Percentiles rank a stretch among this genome's conserved stretches.
phyloP scores from a whole-genome alignment of 2,888 invertebrate species.

The Xestobium rufovillosum region DNA sequence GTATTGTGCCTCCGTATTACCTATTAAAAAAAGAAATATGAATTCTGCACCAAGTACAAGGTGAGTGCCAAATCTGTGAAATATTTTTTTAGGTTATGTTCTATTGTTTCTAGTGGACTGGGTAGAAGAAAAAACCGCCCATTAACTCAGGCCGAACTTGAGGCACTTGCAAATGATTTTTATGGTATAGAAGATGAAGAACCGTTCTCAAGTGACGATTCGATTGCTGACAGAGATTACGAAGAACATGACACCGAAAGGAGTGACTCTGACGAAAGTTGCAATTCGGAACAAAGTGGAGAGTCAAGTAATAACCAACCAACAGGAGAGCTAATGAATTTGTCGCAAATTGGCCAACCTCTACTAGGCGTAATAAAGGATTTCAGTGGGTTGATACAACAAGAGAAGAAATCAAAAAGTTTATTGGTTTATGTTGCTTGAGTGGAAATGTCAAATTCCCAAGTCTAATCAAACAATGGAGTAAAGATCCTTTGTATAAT shows the following conservation, averaged over 20 bases:
- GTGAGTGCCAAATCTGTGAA: too few relatives aligned
- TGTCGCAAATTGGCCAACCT: constrained; percentile 1
- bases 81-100: constrained; percentile 7
- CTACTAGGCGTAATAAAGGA: constrained; percentile 1
- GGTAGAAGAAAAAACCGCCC: constrained; percentile 2
- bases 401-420: too few relatives aligned
- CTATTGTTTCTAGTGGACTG: constrained; percentile 4
- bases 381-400: constrained; percentile 4
- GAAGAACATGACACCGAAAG: not conserved
- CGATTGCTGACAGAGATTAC: not conserved
- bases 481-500: too few relatives aligned
- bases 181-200: constrained; percentile 1
- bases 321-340: constrained; percentile 7
- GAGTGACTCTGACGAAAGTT: constrained; percentile 5
- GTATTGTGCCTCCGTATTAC: too few relatives aligned
- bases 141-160: constrained; percentile 5
- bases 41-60: too few relatives aligned
- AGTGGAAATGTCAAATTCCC: too few relatives aligned
- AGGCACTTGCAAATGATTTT: constrained; percentile 3
- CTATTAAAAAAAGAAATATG: too few relatives aligned
- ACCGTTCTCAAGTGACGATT: constrained; percentile 6
- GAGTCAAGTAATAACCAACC: too few relatives aligned
- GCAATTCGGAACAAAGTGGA: constrained; percentile 5
- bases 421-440: too few relatives aligned
- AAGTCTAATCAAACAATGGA: too few relatives aligned